Conservation (phyloP, 2,888 invertebrate species). For the Caenorhabditis afra region DNA sequence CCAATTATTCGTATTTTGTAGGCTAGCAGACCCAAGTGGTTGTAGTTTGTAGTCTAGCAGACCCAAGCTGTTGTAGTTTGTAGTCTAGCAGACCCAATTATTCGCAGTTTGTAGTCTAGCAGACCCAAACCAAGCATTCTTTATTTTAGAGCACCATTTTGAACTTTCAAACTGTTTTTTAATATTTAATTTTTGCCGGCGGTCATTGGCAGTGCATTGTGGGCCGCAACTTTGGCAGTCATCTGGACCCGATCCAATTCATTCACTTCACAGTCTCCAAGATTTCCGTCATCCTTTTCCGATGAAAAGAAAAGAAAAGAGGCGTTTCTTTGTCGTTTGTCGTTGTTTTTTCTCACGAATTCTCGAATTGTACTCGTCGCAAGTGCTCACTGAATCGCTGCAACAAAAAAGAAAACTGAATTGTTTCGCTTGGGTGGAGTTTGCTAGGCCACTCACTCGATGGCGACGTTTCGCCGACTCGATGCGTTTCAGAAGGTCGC, state of each 20-base stretch:
- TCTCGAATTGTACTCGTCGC: slow-evolving; percentile 32
- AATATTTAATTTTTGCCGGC: too few relatives aligned
- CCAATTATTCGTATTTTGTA: too few relatives aligned
- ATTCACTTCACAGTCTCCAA: slow-evolving; percentile 64
- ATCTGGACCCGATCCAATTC: slow-evolving; percentile 62
- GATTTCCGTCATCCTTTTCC: slow-evolving; percentile 66
- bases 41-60: too few relatives aligned
- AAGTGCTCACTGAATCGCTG: slow-evolving; percentile 54
- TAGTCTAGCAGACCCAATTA: neutral
- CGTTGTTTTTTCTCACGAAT: slow-evolving; percentile 1
- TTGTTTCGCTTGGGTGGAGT: neutral
- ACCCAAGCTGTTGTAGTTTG: too few relatives aligned
- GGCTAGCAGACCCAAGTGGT: too few relatives aligned
- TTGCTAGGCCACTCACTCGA: slow-evolving; percentile 13
- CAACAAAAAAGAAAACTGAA: neutral
- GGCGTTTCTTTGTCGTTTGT: too few relatives aligned
- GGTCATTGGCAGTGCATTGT: slow-evolving; percentile 67
- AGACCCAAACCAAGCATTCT: too few relatives aligned
- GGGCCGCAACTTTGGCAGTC: slow-evolving; percentile 67
- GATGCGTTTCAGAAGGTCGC: slow-evolving; percentile 29
- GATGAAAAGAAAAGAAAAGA: too few relatives aligned
- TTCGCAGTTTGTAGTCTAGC: too few relatives aligned
- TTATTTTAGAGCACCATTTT: too few relatives aligned
- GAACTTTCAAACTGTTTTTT: too few relatives aligned
- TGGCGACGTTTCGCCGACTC: slow-evolving; percentile 46